phyloP scores from a whole-genome alignment of 2,113 vertebrate species.

The Puffinus mauretanicus region DNA sequence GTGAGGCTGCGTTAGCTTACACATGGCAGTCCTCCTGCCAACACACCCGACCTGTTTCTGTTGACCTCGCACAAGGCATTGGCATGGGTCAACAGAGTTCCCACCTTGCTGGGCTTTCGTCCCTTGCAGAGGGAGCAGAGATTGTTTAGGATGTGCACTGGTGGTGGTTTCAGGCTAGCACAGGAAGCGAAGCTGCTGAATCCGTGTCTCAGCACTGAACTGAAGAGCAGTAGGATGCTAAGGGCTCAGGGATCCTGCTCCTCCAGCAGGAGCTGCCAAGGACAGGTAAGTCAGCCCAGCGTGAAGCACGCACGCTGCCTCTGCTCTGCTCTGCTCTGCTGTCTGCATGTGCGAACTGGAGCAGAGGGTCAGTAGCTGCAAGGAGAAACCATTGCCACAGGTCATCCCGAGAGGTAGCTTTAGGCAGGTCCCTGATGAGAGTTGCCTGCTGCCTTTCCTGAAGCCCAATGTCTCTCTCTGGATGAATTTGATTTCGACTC shows the following conservation, averaged over 20 bases:
- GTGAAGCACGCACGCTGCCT: accelerated
- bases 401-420: neutral
- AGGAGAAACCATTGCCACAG: neutral
- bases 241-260: neutral
- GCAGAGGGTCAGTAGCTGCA: neutral
- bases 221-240: neutral
- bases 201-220: neutral
- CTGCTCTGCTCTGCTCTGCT: neutral
- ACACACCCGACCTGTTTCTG: neutral
- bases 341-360: accelerated
- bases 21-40: neutral
- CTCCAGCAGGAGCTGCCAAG: neutral
- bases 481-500: neutral
- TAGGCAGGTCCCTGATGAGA: neutral
- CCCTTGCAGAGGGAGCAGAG: neutral
- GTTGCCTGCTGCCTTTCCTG: neutral
- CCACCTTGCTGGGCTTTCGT: neutral
- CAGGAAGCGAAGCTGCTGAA: neutral
- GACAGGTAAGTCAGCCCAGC: accelerated
- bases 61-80: neutral
- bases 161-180: neutral
- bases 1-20: neutral
- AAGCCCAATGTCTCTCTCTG: neutral
- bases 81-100: neutral
- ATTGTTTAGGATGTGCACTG: neutral